Evolutionary conservation across 2,888 invertebrate genomes (phyloP).

Genomic region (Cotesia congregata): DNA sequence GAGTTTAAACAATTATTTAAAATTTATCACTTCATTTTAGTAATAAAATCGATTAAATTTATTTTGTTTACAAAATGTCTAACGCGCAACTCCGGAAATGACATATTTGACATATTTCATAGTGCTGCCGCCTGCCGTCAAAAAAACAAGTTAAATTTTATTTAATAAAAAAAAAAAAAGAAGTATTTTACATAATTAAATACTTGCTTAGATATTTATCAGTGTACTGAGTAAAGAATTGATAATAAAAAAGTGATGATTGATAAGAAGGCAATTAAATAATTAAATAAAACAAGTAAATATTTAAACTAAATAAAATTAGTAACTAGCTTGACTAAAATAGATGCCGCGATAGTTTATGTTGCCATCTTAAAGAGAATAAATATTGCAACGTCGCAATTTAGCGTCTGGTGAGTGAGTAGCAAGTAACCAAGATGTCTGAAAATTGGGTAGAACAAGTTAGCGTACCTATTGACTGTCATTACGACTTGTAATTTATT

Average conservation of each 20-base stretch:
- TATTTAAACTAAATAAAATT: background rate
- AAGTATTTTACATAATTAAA: background rate
- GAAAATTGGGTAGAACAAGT: slow-evolving; percentile 58
- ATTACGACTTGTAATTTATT: slow-evolving; percentile 41
- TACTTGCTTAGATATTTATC: background rate
- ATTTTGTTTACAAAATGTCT: background rate
- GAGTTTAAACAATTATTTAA: background rate
- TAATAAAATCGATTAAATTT: background rate
- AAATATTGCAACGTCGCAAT: slow-evolving; percentile 60
- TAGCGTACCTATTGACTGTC: slow-evolving; percentile 50
- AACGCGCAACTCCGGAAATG: slow-evolving; percentile 14
- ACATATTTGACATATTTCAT: background rate
- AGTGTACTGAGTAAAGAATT: background rate
- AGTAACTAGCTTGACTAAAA: background rate
- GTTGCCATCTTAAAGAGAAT: slow-evolving; percentile 29
- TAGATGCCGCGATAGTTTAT: background rate
- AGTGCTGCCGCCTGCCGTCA: background rate
- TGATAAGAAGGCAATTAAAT: background rate
- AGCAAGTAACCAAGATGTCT: slow-evolving; percentile 62
- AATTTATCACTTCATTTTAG: background rate
- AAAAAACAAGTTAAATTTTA: background rate
- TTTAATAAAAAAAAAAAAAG: background rate
- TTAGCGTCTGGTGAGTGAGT: slow-evolving; percentile 52
- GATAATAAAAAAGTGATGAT: background rate
- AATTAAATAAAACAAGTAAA: background rate